Evolutionary conservation across 2,797 vertebrate genomes (phyloP), one percentile per base, ranked within the genome.

Genomic region (Malacoraja senta): DNA sequence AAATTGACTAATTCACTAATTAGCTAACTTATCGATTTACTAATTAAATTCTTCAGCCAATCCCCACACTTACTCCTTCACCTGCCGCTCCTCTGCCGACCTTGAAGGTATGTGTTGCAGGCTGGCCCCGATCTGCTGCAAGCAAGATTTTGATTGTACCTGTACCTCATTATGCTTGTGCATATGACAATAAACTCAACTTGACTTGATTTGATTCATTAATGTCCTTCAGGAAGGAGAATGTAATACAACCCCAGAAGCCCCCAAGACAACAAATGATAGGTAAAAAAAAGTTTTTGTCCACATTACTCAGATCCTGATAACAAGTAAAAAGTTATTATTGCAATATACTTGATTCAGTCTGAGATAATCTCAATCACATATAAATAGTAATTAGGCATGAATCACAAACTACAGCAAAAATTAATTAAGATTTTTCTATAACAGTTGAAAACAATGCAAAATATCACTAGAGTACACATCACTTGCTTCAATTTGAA

Each of bases 201-300:
- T 53, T 53, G 44, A 53, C 44, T 53, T 53, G 44, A 53, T 53
- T 53, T 74, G 71, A 26, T 74, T 74, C 71, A 77, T n/a, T 8
- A 77, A 77, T 71, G 29, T 77, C 76, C 76, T 77, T 77, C 76
- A n/a, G 76, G 76, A n/a, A 77, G n/a, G 76, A 77, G 76, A n/a
- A 77, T 77, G 26, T n/a, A 29, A n/a, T 29, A 77, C 29, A 77
- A n/a, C 10, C n/a, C 76, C 29, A 12, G 9, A 77, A 77, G 10
- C 2, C 26, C 76, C 76, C 76, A 77, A 26, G 76, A 10, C 76
- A 77, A 24, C 71, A n/a, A n/a, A 77, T 10, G 8, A 29, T n/a
- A 12, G 9, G 76, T n/a, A n/a, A 77, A 77, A n/a, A 32, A n/a
- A n/a, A 29, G 13, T 4, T 13, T 13, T 19, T 71, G 13, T 15